Evolutionary conservation across 2,888 invertebrate genomes (phyloP), one percentile per base, ranked within the genome.

Genomic region (Hypercompe scribonia): DNA sequence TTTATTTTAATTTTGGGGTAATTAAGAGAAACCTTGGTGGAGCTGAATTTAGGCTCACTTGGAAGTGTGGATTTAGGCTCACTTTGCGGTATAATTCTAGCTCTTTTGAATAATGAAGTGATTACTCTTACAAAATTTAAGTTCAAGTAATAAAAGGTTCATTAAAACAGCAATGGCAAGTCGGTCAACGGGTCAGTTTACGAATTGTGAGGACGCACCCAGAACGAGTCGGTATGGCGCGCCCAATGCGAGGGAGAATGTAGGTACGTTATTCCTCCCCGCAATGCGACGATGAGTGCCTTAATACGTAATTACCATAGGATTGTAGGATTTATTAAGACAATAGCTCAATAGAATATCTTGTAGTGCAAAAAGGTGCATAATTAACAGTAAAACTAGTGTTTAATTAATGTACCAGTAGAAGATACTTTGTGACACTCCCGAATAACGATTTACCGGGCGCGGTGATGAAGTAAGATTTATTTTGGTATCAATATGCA

Each of bases 161-260:
- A 84, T 80, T 82, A 84, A 84, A 90, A 92, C 91, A 91, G 92
- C 89, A 89, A 90, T 84, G 88, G 87, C 92, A 93, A 91, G 87
- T 93, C 94, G 94, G 94, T 94, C 91, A 94, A 85, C 90, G 89
- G 94, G 93, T 93, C 93, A 90, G 86, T 90, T 88, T 88, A 89
- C 90, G 90, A 90, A 88, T 90, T 86, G 90, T 90, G 91, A 90
- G 92, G 93, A 93, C 95, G 92, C 95, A 90, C 94, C 94, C 92
- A 91, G 87, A 92, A 90, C 87, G 83, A 81, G 81, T 84, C 84
- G 92, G 58, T n/a, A 18, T 58, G 69, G 90, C 93, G 91, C 93
- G 88, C 93, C 93, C 90, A 88, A 73, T 85, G 79, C 84, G 89
- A 79, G 84, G 84, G 91, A 90, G 90, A 85, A 86, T 86, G 84